These are phyloP conservation scores for Stigmatopora nigra DNA, from an alignment of 2,113 vertebrate species.

Conservation along the genomic window DNA sequence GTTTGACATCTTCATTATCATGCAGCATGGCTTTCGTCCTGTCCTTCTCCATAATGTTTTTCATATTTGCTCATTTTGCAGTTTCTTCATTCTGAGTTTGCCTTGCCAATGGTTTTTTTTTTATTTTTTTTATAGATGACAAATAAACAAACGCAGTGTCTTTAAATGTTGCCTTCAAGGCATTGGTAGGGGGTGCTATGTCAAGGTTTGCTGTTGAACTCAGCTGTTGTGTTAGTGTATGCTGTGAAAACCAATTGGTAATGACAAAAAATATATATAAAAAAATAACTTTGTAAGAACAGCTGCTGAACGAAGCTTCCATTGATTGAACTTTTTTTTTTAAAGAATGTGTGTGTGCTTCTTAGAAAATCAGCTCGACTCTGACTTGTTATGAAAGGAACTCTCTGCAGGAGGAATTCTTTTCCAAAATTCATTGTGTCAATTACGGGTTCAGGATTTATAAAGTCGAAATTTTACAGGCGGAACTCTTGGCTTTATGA, in stretches of 20 bases:
- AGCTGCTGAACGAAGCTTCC: background rate
- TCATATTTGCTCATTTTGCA: constrained; percentile 33
- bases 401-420: constrained; percentile 5
- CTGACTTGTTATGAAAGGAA: background rate
- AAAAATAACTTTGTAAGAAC: background rate
- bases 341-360: background rate
- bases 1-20: constrained; percentile 34
- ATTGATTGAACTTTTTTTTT: background rate
- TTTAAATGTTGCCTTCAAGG: constrained; percentile 18
- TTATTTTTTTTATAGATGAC: constrained; percentile 27
- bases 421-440: background rate
- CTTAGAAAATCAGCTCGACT: background rate
- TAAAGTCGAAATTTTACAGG: constrained; percentile 23
- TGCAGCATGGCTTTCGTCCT: constrained; percentile 8
- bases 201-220: constrained; percentile 8
- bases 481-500: constrained; percentile 29
- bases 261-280: background rate
- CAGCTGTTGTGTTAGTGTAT: constrained; percentile 29
- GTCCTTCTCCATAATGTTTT: constrained; percentile 23
- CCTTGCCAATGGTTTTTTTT: constrained; percentile 14
- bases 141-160: constrained; percentile 24
- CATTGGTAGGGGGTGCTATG: constrained; percentile 15
- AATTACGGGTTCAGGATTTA: constrained; percentile 6
- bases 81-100: constrained; percentile 21
- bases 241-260: background rate